These are phyloP conservation scores for Grapholita molesta DNA, from an alignment of 1,140 invertebrate species.

Conservation along the genomic window DNA sequence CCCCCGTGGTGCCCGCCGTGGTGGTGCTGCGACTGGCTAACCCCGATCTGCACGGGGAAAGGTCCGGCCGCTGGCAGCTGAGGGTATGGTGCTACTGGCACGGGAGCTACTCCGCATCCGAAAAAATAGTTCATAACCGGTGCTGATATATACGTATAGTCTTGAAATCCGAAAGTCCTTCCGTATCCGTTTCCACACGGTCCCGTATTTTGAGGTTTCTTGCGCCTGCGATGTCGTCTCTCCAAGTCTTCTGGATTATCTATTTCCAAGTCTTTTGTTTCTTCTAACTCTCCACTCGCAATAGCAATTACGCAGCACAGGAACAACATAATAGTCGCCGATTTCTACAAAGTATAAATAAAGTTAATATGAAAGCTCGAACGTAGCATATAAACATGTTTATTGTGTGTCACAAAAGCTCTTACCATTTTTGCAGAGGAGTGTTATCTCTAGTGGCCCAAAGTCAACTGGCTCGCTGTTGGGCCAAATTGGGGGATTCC, in stretches of 20 bases:
- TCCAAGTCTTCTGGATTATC: conserved; percentile 47
- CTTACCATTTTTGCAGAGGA: conserved; percentile 31
- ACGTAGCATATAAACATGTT: background rate
- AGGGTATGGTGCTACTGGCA: conserved; percentile 23
- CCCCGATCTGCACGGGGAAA: conserved; percentile 22
- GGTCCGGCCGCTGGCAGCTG: conserved; percentile 24
- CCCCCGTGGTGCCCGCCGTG: conserved; percentile 19
- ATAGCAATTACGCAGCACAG: conserved; percentile 29
- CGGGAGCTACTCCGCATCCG: conserved; percentile 41
- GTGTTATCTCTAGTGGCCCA: conserved; percentile 23
- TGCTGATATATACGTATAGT: conserved; percentile 54
- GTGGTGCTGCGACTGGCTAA: conserved; percentile 19
- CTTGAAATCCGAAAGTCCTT: conserved; percentile 37
- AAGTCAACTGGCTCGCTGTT: conserved; percentile 25
- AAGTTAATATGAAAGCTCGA: conserved; percentile 1
- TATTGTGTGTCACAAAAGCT: conserved; percentile 7
- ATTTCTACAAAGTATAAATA: conserved; percentile 34
- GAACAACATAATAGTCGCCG: conserved; percentile 34
- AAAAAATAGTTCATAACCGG: conserved; percentile 61
- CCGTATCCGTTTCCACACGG: conserved; percentile 47
- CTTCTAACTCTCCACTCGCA: conserved; percentile 27
- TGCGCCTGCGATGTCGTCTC: conserved; percentile 50
- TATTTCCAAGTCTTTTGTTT: conserved; percentile 40
- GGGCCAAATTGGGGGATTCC: conserved; percentile 30
- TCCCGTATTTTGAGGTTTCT: conserved; percentile 44